Conservation (phyloP, 2,113 vertebrate genomes). For the Chitala chitala region DNA sequence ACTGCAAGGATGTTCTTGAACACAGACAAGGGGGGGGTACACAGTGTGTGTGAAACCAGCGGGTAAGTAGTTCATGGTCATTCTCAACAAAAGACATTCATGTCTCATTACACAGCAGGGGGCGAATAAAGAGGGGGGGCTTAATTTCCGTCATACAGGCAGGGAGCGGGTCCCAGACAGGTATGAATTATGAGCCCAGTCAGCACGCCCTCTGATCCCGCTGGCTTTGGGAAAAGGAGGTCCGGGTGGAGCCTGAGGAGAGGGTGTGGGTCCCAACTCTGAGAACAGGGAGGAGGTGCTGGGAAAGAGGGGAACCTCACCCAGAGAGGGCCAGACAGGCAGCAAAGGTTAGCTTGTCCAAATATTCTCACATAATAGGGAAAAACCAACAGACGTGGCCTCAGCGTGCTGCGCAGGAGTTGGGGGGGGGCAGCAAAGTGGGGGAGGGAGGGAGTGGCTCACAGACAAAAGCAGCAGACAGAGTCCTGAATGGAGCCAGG, state of each 20-base stretch:
- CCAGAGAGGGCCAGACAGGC: slow-evolving; percentile 9
- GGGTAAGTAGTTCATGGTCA: slow-evolving; percentile 11
- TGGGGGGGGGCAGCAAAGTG: slow-evolving; percentile 22
- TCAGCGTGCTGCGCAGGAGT: slow-evolving; percentile 39
- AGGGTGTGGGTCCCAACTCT: not conserved
- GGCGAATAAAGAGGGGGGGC: not conserved
- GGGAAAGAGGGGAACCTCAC: slow-evolving; percentile 24
- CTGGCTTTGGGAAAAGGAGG: not conserved
- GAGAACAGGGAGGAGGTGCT: slow-evolving; percentile 18
- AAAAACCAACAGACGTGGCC: slow-evolving; percentile 35
- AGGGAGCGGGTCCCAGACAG: not conserved
- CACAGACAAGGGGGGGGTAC: not conserved
- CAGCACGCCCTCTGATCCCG: not conserved
- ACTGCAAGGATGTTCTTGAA: not conserved
- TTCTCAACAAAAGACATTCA: slow-evolving; percentile 4
- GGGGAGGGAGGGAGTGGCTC: not conserved
- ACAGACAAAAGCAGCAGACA: slow-evolving; percentile 2
- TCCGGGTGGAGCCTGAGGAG: not conserved
- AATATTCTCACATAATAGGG: slow-evolving; percentile 28
- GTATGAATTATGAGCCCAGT: slow-evolving; percentile 16
- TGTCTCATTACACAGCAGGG: slow-evolving; percentile 7
- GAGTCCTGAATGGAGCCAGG: not conserved
- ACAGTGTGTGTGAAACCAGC: slow-evolving; percentile 2
- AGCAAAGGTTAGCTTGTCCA: slow-evolving; percentile 30
- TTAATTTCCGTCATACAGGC: not conserved